phyloP scores from a whole-genome alignment of 2,113 vertebrate species.

The Bos indicus region DNA sequence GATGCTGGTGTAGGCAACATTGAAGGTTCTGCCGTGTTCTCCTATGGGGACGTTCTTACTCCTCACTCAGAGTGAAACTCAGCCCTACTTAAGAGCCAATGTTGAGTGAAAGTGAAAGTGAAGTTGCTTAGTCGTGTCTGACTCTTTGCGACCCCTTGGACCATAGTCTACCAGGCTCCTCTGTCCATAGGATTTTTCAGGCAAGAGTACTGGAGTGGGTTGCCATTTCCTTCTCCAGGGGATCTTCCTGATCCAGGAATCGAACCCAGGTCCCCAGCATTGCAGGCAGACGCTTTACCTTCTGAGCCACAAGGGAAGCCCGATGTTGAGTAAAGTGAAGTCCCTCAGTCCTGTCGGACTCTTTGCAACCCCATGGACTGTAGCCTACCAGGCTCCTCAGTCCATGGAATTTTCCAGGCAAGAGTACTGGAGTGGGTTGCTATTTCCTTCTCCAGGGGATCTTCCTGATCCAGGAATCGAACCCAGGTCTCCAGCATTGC shows the following conservation, averaged over 20 bases:
- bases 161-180: not conserved
- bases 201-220: not conserved
- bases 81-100: no score
- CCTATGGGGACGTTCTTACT: not conserved
- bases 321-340: not conserved
- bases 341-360: no score
- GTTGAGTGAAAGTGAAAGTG: not conserved
- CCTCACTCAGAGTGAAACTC: not conserved
- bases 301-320: not conserved
- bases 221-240: not conserved
- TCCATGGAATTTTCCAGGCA: no score
- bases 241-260: rapidly evolving
- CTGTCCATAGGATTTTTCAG: not conserved
- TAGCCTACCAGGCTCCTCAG: no score
- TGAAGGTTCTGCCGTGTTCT: not conserved
- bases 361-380: no score
- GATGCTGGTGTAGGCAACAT: not conserved
- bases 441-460: no score
- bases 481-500: no score
- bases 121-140: not conserved
- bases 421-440: no score
- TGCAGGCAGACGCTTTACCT: rapidly evolving
- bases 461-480: no score
- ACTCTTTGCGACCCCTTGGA: not conserved
- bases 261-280: rapidly evolving